Evolutionary conservation across 2,888 invertebrate species (phyloP), one percentile per base, ranked within the genome.

Genomic region (Apamea epomidion): DNA sequence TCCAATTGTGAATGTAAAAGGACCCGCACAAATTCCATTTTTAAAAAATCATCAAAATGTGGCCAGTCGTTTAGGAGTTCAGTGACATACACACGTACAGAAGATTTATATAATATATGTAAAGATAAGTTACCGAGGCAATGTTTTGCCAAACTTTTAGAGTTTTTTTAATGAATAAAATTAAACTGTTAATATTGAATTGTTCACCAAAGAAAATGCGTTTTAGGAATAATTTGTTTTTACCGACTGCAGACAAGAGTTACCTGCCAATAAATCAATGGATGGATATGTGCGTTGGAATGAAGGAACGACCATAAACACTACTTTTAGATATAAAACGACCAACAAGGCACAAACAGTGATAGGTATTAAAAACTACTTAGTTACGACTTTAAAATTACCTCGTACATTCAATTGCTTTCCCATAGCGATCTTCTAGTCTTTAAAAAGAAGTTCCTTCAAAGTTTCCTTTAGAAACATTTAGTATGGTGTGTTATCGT

Each of bases 401-500:
- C 62, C 32, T 48, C 21, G 21, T 54, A 42, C 65, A 67, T 69
- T 72, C 21, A 72, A 68, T 71, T 42, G 48, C 29, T 69, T 42
- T 42, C 12, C 70, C 29, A 37, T 69, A 72, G 7, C 29, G 32
- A 64, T 21, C 10, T 29, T 29, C 18, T 25, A 48, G 45, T 54
- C 37, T 32, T 16, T 67, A 65, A 74, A 69, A 64, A 73, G 37
- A 64, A 48, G 48, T 74, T 51, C 25, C 64, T 58, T 60, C 48
- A 16, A 60, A 18, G 62, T 65, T 77, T 74, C 71, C 42, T 68
- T 62, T 37, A 67, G 16, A 79, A 75, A 78, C 71, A 65, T 85
- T 84, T 78, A 79, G 64, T 76, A 64, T n/a, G 74, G 54, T 7
- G 62, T 42, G 21, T 72, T 60, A 73, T 74, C 75, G 79, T 78